A percentile compares a stretch with the other conserved stretches of the same genome.
Evolutionary conservation across 2,797 vertebrate species (phyloP).

Genomic region (Lutjanus campechanus): DNA sequence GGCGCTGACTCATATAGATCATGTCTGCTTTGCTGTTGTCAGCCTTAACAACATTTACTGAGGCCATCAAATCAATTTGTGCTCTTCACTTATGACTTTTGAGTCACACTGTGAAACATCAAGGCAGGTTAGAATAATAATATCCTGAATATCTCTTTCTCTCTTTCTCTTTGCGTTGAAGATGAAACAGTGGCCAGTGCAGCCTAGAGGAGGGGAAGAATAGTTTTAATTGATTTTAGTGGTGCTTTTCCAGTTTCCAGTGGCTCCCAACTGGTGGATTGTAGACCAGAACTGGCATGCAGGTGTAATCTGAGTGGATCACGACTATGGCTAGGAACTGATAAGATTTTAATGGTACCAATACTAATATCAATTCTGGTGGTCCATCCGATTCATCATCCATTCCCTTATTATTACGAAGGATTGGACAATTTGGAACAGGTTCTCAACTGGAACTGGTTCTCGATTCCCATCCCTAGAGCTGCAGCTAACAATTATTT

Average conservation of each 20-base stretch:
- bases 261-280: neutral
- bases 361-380: too few relatives aligned
- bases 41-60: neutral
- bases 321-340: too few relatives aligned
- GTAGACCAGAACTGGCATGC: neutral
- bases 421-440: too few relatives aligned
- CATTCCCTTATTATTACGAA: too few relatives aligned
- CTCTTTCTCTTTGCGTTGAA: neutral
- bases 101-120: neutral
- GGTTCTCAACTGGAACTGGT: too few relatives aligned
- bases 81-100: neutral
- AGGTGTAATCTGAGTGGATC: neutral
- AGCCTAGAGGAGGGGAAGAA: neutral
- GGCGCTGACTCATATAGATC: neutral
- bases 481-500: too few relatives aligned
- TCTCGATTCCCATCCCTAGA: too few relatives aligned
- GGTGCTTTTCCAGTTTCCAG: neutral
- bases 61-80: slow-evolving; percentile 3
- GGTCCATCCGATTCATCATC: too few relatives aligned
- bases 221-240: neutral
- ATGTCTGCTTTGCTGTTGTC: neutral
- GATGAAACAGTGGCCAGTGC: neutral
- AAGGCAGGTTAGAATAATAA: neutral
- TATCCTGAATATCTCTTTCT: too few relatives aligned
- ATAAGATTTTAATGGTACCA: too few relatives aligned